phyloP scores from a whole-genome alignment of 2,888 invertebrate species.

The Creontiades dilutus region DNA sequence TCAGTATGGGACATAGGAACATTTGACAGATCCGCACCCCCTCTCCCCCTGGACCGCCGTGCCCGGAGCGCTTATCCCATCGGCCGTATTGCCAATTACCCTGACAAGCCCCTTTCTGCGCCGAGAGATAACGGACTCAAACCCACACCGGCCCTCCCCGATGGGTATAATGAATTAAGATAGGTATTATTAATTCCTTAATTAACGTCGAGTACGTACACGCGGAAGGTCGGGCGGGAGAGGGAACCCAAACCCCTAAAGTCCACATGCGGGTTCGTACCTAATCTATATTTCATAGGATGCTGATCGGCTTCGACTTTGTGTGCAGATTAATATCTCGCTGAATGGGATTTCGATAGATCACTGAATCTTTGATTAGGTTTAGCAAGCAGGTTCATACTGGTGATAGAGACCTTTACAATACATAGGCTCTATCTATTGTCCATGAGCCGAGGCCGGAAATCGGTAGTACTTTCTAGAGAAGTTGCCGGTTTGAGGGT shows the following conservation, averaged over 20 bases:
- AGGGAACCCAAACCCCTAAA: not conserved
- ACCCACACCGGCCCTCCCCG: not conserved
- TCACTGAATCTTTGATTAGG: not conserved
- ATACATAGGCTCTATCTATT: too few relatives aligned
- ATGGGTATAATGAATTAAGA: slow-evolving; percentile 49
- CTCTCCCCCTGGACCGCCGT: not conserved
- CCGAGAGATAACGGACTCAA: slow-evolving; percentile 17
- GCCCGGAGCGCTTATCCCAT: not conserved
- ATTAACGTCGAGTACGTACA: slow-evolving; percentile 29
- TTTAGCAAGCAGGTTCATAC: too few relatives aligned
- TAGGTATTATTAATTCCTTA: slow-evolving; percentile 52
- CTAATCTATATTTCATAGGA: not conserved
- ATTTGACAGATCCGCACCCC: slow-evolving; percentile 10
- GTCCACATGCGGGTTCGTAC: not conserved
- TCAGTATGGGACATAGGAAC: not conserved
- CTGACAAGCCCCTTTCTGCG: slow-evolving; percentile 21
- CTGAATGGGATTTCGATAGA: not conserved
- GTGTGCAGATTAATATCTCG: not conserved
- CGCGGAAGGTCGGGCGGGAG: not conserved
- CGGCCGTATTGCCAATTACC: slow-evolving; percentile 30
- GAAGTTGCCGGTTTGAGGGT: too few relatives aligned
- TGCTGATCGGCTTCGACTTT: not conserved
- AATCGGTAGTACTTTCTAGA: too few relatives aligned
- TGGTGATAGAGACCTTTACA: too few relatives aligned
- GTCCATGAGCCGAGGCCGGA: too few relatives aligned